Percentiles rank a stretch among this genome's conserved stretches.
Conservation (phyloP, 2,888 invertebrate genomes). For the Blastobasis adustella region DNA sequence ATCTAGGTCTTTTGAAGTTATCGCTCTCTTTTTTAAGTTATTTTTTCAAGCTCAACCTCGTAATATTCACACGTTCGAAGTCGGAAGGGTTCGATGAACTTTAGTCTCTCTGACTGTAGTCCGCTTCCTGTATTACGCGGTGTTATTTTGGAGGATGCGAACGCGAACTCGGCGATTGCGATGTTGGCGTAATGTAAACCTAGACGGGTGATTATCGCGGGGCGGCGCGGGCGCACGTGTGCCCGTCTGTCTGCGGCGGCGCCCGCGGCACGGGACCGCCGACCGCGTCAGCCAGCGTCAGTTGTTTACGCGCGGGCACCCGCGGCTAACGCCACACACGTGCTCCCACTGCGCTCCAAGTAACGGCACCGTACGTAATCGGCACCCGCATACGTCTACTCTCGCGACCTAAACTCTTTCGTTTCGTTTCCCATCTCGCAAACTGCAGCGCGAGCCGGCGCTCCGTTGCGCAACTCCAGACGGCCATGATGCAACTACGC, state of each 20-base stretch:
- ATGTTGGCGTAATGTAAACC: not conserved
- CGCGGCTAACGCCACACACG: conserved; percentile 35
- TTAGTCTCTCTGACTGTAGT: too few species aligned
- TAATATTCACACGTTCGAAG: too few species aligned
- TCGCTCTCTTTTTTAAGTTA: too few species aligned
- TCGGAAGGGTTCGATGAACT: too few species aligned
- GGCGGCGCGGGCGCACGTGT: not conserved
- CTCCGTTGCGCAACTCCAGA: conserved; percentile 1
- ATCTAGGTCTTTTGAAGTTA: too few species aligned
- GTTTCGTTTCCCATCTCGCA: too few species aligned
- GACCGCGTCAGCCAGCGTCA: conserved; percentile 20
- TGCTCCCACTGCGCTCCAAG: conserved; percentile 17
- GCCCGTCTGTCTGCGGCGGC: too few species aligned
- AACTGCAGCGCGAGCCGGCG: too few species aligned
- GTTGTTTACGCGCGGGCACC: conserved; percentile 43
- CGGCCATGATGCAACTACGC: conserved; percentile 62
- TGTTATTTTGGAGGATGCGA: too few species aligned
- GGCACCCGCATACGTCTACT: conserved; percentile 9
- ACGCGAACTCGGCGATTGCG: too few species aligned
- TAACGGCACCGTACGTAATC: conserved; percentile 5
- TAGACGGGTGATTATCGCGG: not conserved
- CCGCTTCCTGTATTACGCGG: too few species aligned
- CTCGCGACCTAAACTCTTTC: not conserved
- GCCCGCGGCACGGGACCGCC: not conserved
- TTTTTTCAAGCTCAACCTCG: too few species aligned